Conservation (phyloP, 2,797 vertebrate species). For the Lophotriccus pileatus region DNA sequence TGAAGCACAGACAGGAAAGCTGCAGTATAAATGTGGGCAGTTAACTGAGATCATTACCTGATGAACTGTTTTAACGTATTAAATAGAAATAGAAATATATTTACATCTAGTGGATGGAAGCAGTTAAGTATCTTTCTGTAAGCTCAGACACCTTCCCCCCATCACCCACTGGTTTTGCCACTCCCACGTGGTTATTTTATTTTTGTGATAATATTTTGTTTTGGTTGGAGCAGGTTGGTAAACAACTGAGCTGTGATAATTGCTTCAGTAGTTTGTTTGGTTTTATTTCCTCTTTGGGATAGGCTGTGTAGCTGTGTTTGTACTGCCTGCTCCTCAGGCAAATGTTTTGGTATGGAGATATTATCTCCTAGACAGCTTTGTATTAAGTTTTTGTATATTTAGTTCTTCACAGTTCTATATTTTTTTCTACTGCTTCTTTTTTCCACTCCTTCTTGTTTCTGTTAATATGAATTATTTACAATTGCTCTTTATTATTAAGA, state of each 20-base stretch:
- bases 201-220: constrained; percentile 3
- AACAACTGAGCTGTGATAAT: background rate
- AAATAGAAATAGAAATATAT: background rate
- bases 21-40: background rate
- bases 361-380: background rate
- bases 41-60: background rate
- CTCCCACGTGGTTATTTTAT: background rate
- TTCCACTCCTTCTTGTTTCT: background rate
- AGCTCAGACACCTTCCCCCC: background rate
- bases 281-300: constrained; percentile 17
- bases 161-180: background rate
- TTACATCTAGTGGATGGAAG: background rate
- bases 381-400: background rate
- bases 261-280: background rate
- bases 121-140: background rate
- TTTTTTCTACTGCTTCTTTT: background rate
- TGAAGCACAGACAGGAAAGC: background rate
- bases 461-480: background rate
- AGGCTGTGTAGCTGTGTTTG: background rate
- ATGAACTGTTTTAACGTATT: background rate
- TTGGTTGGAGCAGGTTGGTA: background rate
- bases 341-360: background rate
- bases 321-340: background rate
- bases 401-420: background rate
- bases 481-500: background rate